phyloP scores from a whole-genome alignment of 2,888 invertebrate genomes.

The Leucania comma region DNA sequence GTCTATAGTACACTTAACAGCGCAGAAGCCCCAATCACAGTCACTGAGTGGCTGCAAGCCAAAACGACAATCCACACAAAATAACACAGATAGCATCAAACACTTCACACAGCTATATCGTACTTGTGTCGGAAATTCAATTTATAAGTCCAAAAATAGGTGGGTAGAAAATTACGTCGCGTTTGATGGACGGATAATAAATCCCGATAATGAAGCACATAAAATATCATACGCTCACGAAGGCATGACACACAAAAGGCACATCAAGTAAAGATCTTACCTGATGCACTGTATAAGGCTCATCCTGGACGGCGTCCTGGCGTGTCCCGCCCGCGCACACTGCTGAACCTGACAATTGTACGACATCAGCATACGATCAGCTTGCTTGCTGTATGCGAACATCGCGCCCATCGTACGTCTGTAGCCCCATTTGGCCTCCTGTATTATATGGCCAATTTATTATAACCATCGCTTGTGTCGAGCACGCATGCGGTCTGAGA shows the following conservation, averaged over 20 bases:
- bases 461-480: conserved; percentile 75
- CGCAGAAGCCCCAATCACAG: conserved; percentile 53
- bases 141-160: conserved; percentile 32
- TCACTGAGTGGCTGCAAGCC: conserved; percentile 73
- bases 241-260: not conserved
- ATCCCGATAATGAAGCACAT: conserved; percentile 32
- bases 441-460: conserved; percentile 80
- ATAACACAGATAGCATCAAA: conserved; percentile 55
- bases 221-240: conserved; percentile 8
- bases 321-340: conserved; percentile 86
- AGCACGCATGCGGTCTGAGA: conserved; percentile 62
- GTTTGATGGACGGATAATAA: conserved; percentile 28
- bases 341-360: conserved; percentile 90
- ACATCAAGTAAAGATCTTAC: conserved; percentile 80
- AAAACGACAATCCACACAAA: conserved; percentile 70
- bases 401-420: conserved; percentile 89
- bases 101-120: conserved; percentile 46
- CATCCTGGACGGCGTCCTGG: conserved; percentile 87
- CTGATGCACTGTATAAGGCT: conserved; percentile 96
- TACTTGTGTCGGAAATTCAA: conserved; percentile 39
- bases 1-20: conserved; percentile 38
- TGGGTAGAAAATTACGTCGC: conserved; percentile 22
- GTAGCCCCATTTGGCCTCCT: conserved; percentile 91
- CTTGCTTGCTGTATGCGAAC: conserved; percentile 90
- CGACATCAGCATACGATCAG: conserved; percentile 89